Evolutionary conservation across 1,140 invertebrate genomes (phyloP).

Genomic region (Holcopasites calliopsidis): DNA sequence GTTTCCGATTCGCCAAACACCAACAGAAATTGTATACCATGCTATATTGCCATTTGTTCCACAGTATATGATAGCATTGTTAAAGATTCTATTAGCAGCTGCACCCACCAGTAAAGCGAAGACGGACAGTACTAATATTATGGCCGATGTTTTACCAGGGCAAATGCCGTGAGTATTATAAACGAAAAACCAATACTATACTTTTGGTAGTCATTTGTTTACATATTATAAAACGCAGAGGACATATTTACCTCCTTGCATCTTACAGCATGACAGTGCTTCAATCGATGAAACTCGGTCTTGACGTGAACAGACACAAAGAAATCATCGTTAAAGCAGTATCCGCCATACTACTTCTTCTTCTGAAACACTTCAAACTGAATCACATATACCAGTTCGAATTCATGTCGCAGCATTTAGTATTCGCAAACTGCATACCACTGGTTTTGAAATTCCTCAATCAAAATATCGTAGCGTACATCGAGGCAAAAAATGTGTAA

Average conservation of each 20-base stretch:
- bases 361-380: slow-evolving; percentile 99
- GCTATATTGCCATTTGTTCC: slow-evolving; percentile 95
- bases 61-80: slow-evolving; percentile 97
- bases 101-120: slow-evolving; percentile 99
- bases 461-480: slow-evolving; percentile 98
- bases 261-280: slow-evolving; percentile 91
- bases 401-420: slow-evolving; percentile 99
- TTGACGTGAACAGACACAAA: slow-evolving; percentile 99
- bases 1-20: slow-evolving; percentile 81
- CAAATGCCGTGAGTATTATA: slow-evolving; percentile 91
- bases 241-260: slow-evolving; percentile 11
- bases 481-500: slow-evolving; percentile 95
- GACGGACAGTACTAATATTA: slow-evolving; percentile 98
- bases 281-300: slow-evolving; percentile 97
- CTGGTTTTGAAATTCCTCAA: slow-evolving; percentile 99
- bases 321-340: slow-evolving; percentile 99
- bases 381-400: slow-evolving; percentile 99
- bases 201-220: neutral
- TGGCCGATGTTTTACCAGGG: slow-evolving; percentile 97
- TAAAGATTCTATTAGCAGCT: slow-evolving; percentile 98
- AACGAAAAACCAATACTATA: slow-evolving; percentile 16
- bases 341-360: slow-evolving; percentile 94
- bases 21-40: slow-evolving; percentile 93
- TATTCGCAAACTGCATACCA: slow-evolving; percentile 99
- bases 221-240: neutral